A percentile compares a stretch with the other conserved stretches of the same genome.
These are phyloP conservation scores for Dromiciops gliroides DNA, from an alignment of 2,113 vertebrate species.

Conservation along the genomic window DNA sequence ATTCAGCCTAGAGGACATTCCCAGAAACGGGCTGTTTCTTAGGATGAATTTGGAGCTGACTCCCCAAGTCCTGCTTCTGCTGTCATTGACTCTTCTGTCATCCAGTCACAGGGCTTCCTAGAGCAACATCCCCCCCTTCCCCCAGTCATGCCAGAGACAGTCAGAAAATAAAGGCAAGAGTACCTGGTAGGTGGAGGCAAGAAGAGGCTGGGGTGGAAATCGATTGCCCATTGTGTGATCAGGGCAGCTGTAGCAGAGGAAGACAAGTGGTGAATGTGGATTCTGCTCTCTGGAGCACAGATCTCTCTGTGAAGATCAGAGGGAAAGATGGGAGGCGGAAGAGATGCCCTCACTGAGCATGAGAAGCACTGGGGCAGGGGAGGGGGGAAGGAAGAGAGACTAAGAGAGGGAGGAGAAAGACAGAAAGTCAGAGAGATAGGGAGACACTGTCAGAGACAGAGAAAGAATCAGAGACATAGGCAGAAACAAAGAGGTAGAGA, in stretches of 20 bases:
- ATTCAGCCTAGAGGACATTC: not conserved
- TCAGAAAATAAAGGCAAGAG: not conserved
- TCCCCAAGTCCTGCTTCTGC: not conserved
- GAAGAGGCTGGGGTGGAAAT: not conserved
- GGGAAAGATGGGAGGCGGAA: accelerated
- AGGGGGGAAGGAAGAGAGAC: too few relatives aligned
- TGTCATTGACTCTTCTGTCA: not conserved
- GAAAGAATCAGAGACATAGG: not conserved
- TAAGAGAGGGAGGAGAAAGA: not conserved
- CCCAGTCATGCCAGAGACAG: not conserved
- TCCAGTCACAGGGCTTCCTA: not conserved
- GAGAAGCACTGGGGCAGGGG: not conserved
- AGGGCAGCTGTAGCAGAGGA: not conserved
- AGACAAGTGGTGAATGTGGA: not conserved
- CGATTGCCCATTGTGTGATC: not conserved
- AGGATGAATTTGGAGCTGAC: not conserved
- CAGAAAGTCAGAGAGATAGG: not conserved
- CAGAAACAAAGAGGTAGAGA: not conserved
- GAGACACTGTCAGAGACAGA: not conserved
- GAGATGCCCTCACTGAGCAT: too few relatives aligned
- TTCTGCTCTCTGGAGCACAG: not conserved
- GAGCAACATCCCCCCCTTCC: not conserved
- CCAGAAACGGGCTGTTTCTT: not conserved
- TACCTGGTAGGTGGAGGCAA: not conserved
- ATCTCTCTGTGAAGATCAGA: not conserved